Conservation (phyloP, 1,140 invertebrate species). For the Bradysia coprophila region DNA sequence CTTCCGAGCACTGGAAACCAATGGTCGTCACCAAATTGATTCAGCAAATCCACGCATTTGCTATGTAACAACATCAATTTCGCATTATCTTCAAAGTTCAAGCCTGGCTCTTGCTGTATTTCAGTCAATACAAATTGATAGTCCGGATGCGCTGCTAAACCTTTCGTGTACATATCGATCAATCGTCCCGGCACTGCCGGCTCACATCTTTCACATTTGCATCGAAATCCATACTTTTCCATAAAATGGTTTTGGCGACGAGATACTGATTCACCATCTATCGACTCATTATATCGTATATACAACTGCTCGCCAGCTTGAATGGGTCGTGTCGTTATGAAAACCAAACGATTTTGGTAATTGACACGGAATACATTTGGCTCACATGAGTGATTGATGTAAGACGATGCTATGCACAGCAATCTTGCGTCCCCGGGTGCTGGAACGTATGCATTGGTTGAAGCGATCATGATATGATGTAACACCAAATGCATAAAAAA, state of each 20-base stretch:
- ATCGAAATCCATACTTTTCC: neutral
- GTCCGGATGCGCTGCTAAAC: no score
- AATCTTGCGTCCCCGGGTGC: slow-evolving; percentile 7
- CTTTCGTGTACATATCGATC: no score
- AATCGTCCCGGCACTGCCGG: no score
- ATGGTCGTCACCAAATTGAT: no score
- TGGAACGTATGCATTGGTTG: slow-evolving; percentile 46
- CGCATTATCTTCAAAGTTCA: no score
- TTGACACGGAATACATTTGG: slow-evolving; percentile 56
- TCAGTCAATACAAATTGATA: no score
- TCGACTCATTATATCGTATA: neutral
- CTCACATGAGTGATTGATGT: slow-evolving; percentile 79
- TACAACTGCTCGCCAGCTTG: slow-evolving; percentile 38
- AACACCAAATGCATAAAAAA: slow-evolving; percentile 42
- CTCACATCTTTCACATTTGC: neutral
- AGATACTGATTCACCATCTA: neutral
- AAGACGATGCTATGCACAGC: neutral
- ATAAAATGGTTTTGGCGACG: neutral
- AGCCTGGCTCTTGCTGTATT: no score
- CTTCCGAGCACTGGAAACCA: no score
- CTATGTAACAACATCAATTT: no score
- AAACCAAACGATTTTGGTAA: slow-evolving; percentile 28
- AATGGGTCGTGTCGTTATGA: slow-evolving; percentile 42
- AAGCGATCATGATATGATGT: slow-evolving; percentile 56
- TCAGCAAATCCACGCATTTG: no score